phyloP scores from a whole-genome alignment of 2,888 invertebrate species.

The Leptinotarsa haldemani region DNA sequence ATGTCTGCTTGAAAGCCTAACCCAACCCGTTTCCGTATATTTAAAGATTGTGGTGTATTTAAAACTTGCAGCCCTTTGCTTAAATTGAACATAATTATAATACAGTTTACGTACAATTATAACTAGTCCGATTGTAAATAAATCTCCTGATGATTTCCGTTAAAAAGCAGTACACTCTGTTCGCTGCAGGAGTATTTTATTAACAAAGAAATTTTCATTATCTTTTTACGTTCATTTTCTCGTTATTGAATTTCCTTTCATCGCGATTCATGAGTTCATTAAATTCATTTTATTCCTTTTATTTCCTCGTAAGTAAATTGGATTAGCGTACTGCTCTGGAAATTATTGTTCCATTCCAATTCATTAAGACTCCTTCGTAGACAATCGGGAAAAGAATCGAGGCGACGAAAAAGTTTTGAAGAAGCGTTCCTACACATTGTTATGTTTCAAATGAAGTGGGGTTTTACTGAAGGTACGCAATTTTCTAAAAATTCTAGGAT shows the following conservation, averaged over 20 bases:
- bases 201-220: neutral
- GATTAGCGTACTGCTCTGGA: slow-evolving; percentile 1
- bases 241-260: slow-evolving; percentile 11
- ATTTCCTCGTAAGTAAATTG: slow-evolving; percentile 13
- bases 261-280: slow-evolving; percentile 10
- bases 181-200: neutral
- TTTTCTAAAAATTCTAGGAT: too few species aligned
- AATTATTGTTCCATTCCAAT: slow-evolving; percentile 11
- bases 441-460: too few species aligned
- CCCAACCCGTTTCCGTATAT: too few species aligned
- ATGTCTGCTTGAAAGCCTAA: too few species aligned
- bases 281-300: slow-evolving; percentile 11
- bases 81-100: too few species aligned
- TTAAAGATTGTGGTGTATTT: too few species aligned
- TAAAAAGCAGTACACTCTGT: neutral
- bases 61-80: too few species aligned
- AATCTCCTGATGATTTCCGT: neutral
- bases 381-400: neutral
- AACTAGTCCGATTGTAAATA: neutral
- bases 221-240: slow-evolving; percentile 1
- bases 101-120: too few species aligned
- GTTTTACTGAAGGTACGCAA: too few species aligned
- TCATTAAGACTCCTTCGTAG: neutral
- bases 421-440: neutral
- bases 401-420: neutral